Evolutionary conservation across 2,888 invertebrate species (phyloP).

Genomic region (Nesidiocoris tenuis): DNA sequence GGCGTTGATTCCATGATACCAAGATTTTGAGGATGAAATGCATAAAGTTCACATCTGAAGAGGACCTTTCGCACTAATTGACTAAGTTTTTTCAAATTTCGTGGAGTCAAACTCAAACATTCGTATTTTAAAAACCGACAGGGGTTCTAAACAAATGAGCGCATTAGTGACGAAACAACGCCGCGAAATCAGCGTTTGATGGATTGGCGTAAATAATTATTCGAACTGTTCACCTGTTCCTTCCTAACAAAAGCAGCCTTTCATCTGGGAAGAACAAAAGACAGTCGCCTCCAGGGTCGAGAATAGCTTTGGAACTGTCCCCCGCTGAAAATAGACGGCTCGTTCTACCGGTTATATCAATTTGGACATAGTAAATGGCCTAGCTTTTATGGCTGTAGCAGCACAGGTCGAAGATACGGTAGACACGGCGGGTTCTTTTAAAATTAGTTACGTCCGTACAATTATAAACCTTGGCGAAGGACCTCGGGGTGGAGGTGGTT

Average conservation of each 20-base stretch:
- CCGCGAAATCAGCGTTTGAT: background rate
- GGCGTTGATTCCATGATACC: too few species aligned
- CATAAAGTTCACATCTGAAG: too few species aligned
- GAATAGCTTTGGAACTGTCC: background rate
- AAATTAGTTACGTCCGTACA: slow-evolving; percentile 24
- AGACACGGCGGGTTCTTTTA: background rate
- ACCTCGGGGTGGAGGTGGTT: background rate
- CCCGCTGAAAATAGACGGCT: background rate
- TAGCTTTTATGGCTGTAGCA: background rate
- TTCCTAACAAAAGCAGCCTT: background rate
- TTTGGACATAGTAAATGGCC: background rate
- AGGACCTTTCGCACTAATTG: too few species aligned
- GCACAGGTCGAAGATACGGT: background rate
- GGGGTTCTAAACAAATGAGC: too few species aligned
- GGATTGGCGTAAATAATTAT: background rate
- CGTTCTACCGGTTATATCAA: background rate
- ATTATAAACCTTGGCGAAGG: slow-evolving; percentile 35
- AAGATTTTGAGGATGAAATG: too few species aligned
- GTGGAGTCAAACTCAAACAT: too few species aligned
- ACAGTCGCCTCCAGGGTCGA: background rate
- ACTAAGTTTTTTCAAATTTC: too few species aligned
- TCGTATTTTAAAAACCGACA: too few species aligned
- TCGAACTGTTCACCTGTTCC: background rate
- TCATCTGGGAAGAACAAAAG: background rate
- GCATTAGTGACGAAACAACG: background rate